A percentile compares a stretch with the other conserved stretches of the same genome.
Conservation (phyloP, 2,888 invertebrate genomes). For the Meandrusa payeni region DNA sequence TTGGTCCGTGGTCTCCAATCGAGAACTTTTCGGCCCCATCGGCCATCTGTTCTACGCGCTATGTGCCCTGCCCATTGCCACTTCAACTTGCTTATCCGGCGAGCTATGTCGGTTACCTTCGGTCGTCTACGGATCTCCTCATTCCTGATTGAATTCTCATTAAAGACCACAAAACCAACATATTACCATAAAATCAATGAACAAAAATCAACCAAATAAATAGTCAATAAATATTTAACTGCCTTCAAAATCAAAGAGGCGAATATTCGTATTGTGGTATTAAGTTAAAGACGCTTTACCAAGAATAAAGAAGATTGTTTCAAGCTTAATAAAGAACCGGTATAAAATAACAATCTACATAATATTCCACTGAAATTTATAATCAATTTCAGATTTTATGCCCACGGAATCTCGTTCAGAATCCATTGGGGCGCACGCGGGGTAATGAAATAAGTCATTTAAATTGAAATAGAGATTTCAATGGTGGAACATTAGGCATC, state of each 20-base stretch:
- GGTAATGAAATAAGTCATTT: slow-evolving; percentile 78
- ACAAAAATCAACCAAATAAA: no score
- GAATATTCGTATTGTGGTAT: background rate
- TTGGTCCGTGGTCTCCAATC: no score
- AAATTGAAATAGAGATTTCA: slow-evolving; percentile 76
- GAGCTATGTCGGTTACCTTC: no score
- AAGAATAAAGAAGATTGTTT: slow-evolving; percentile 22
- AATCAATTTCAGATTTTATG: slow-evolving; percentile 73
- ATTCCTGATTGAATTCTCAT: no score
- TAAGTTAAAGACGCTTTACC: slow-evolving; percentile 3
- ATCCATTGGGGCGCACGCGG: slow-evolving; percentile 51
- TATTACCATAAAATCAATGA: no score
- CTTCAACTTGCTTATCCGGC: no score
- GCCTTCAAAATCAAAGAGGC: background rate
- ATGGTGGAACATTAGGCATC: slow-evolving; percentile 68
- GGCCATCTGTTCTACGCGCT: no score
- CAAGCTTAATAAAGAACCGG: slow-evolving; percentile 27
- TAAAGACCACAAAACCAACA: no score
- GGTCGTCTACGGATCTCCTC: no score
- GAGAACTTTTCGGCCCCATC: no score
- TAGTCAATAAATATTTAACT: no score
- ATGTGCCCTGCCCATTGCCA: no score
- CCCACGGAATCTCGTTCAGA: slow-evolving; percentile 50
- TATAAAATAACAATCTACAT: slow-evolving; percentile 52
- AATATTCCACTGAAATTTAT: slow-evolving; percentile 68